A percentile compares a stretch with the other conserved stretches of the same genome.
phyloP scores from a whole-genome alignment of 2,113 vertebrate species.

The Pterophyllum scalare region DNA sequence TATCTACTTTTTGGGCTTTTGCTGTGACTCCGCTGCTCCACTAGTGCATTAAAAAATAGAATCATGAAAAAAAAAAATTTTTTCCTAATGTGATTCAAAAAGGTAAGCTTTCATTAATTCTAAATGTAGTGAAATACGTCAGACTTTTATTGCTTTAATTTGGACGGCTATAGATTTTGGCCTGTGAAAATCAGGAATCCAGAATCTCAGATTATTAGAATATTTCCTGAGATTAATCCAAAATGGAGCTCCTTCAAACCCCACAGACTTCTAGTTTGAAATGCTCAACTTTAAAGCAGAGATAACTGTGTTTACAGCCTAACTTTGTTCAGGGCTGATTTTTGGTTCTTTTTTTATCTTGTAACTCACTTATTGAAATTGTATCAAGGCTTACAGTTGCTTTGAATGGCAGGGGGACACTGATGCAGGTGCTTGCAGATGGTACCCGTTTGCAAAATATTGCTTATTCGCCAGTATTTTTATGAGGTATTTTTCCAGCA shows the following conservation, averaged over 20 bases:
- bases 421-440: too few relatives aligned
- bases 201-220: not conserved
- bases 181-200: accelerated
- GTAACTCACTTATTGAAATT: too few relatives aligned
- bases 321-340: too few relatives aligned
- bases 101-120: too few relatives aligned
- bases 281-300: not conserved
- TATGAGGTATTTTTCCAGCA: not conserved
- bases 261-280: not conserved
- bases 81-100: not conserved
- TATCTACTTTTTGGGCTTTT: accelerated
- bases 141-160: not conserved
- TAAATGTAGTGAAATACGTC: not conserved
- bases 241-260: not conserved
- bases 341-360: too few relatives aligned
- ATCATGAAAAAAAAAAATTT: not conserved
- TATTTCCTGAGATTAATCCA: not conserved
- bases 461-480: not conserved
- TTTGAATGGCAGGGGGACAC: too few relatives aligned
- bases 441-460: not conserved
- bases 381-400: too few relatives aligned
- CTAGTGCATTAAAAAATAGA: not conserved
- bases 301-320: not conserved
- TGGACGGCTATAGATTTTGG: not conserved
- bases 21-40: not conserved